Evolutionary conservation across 37 sponge, comb jelly and placozoan species (phyloP).

Genomic region (Crambe crambe): DNA sequence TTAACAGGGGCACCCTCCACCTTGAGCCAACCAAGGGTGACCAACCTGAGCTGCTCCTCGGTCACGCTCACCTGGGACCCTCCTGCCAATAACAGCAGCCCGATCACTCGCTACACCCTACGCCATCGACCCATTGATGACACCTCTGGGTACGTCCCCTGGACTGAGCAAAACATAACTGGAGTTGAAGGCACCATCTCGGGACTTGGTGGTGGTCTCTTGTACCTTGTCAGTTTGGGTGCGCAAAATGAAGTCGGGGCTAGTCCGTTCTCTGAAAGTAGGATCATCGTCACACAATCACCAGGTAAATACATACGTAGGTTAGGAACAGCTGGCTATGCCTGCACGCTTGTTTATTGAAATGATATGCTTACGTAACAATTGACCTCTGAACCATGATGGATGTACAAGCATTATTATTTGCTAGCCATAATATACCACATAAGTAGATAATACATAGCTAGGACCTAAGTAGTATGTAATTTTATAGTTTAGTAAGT

Average conservation of each 20-base stretch:
- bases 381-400: too few relatives aligned
- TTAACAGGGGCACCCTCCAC: not conserved
- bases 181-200: not conserved
- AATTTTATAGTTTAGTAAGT: too few relatives aligned
- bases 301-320: slow-evolving; percentile 7
- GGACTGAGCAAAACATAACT: not conserved
- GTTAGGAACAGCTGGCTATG: not conserved
- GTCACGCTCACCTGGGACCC: not conserved
- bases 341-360: not conserved
- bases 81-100: not conserved
- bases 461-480: too few relatives aligned
- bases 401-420: too few relatives aligned
- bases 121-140: slow-evolving; percentile 1
- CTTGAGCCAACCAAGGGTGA: not conserved
- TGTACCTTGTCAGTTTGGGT: slow-evolving; percentile 19
- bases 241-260: slow-evolving; percentile 10
- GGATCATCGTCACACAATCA: not conserved
- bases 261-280: slow-evolving; percentile 13
- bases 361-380: too few relatives aligned
- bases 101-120: slow-evolving; percentile 8
- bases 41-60: not conserved
- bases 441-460: too few relatives aligned
- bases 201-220: not conserved
- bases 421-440: too few relatives aligned
- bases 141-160: not conserved